A percentile compares a stretch with the other conserved stretches of the same genome.
These are phyloP conservation scores for Arizona elegans DNA, from an alignment of 2,113 vertebrate genomes.

Conservation along the genomic window DNA sequence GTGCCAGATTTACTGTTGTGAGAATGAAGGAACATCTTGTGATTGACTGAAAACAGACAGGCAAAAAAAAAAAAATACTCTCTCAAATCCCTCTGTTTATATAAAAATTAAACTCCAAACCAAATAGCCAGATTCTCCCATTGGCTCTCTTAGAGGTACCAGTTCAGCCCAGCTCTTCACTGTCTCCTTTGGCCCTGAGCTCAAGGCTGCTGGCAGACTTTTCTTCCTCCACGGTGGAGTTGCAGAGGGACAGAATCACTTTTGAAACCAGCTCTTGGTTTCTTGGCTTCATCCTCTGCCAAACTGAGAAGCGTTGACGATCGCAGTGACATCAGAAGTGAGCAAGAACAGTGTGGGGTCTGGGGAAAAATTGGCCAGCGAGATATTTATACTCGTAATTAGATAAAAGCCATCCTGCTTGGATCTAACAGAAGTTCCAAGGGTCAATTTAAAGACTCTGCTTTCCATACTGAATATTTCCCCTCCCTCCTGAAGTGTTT, in stretches of 20 bases:
- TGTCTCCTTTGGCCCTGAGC: fast-evolving
- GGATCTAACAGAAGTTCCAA: not conserved
- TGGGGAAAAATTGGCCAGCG: not conserved
- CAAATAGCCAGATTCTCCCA: not conserved
- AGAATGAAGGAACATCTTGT: conserved; percentile 3
- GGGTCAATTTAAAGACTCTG: not conserved
- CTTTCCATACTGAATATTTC: not conserved
- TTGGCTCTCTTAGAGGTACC: not conserved
- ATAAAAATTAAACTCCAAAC: not conserved
- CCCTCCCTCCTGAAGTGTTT: not conserved
- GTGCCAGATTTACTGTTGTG: conserved; percentile 20
- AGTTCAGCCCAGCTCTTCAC: not conserved
- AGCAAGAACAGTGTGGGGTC: conserved; percentile 1
- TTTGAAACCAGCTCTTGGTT: not conserved
- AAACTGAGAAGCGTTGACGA: conserved; percentile 13
- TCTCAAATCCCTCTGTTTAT: not conserved
- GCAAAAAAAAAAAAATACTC: not conserved
- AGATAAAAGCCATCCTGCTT: not conserved
- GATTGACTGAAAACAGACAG: not conserved
- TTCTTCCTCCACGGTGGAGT: too few species aligned
- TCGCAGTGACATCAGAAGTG: conserved; percentile 32
- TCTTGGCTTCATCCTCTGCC: not conserved
- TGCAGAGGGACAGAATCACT: fast-evolving
- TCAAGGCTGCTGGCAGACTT: not conserved
- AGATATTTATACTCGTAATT: not conserved